phyloP scores from a whole-genome alignment of 2,888 invertebrate genomes.

The Tetranychus truncatus region DNA sequence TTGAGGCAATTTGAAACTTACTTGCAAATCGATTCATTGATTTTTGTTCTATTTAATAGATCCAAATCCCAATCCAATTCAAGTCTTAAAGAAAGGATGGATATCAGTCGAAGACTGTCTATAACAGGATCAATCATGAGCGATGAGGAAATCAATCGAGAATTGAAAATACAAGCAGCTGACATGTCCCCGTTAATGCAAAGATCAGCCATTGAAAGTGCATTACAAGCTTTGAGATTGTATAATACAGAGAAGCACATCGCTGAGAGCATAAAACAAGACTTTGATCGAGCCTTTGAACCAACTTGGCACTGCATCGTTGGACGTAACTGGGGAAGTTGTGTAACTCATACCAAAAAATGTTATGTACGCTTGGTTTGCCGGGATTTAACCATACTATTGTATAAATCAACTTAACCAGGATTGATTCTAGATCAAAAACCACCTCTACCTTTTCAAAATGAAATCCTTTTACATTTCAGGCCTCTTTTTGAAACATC shows the following conservation, averaged over 20 bases:
- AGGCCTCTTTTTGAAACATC: too few relatives aligned
- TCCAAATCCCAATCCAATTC: too few relatives aligned
- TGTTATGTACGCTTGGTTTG: conserved; percentile 27
- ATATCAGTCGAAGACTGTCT: too few relatives aligned
- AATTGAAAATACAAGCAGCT: conserved; percentile 26
- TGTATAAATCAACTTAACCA: conserved; percentile 22
- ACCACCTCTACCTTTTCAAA: too few relatives aligned
- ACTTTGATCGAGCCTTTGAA: conserved; percentile 27
- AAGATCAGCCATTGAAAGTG: conserved; percentile 26
- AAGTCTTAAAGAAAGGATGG: too few relatives aligned
- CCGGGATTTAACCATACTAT: conserved; percentile 26
- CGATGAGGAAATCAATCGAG: too few relatives aligned
- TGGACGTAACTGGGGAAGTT: conserved; percentile 28
- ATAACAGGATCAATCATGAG: too few relatives aligned
- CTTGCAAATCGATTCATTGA: too few relatives aligned
- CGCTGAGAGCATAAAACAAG: conserved; percentile 29
- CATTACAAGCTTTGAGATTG: conserved; percentile 25
- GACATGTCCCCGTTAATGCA: conserved; percentile 28
- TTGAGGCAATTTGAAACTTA: too few relatives aligned
- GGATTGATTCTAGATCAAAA: too few relatives aligned
- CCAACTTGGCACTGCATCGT: conserved; percentile 30
- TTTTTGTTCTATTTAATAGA: too few relatives aligned
- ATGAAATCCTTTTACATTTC: too few relatives aligned
- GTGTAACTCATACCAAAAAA: conserved; percentile 28
- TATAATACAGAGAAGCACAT: conserved; percentile 28